Base-by-base conservation (phyloP, 2,113 vertebrate species). In the Globicephala melas region DNA sequence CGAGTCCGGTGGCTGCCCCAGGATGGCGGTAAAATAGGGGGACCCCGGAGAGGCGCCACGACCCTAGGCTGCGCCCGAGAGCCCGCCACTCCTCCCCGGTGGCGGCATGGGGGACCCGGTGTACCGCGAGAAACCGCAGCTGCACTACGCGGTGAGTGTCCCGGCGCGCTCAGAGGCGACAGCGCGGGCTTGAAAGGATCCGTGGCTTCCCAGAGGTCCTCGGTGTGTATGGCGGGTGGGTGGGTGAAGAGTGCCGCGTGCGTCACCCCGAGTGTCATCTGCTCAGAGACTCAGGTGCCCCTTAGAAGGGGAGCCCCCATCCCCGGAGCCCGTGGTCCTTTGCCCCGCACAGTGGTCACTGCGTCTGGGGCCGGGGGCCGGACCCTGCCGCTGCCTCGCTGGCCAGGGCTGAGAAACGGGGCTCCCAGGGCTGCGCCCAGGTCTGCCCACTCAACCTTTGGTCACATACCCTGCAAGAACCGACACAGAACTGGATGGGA, bases 91-190 rank as follows among this genome's bases (percentile, higher is more conserved):
- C 62, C 74, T 87, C 63, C 80, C 87, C 1, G 53, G 62, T 11
- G 50, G 65, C 55, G 98, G 98, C 92, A 99, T 99, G 99, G 99
- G 98, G n/a, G 99, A 99, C 98, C 98, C 99, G 20, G 99, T 99
- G 95, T 98, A 99, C 97, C 96, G 98, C 95, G 98, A 99, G 97
- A 98, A 98, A 96, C 98, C 97, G 55, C 96, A 94, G 96, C 98
- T 99, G 95, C 96, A 97, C 92, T 99, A 98, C 71, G 98, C 98
- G 97, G 99, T 99, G 98, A 99, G 99, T 99, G 98, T 94, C 58
- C 82, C 50, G 18, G 91, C 11, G 20, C 58, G 31, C 8, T 26
- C 23, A 9, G n/a, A 60, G 71, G 95, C 89, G 26, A 91, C 53
- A 13, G 36, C 1, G 17, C 17, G 1, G 81, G 89, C 76, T 20